Percentiles rank a stretch among this genome's conserved stretches.
These are phyloP conservation scores for Miltochrista miniata DNA, from an alignment of 2,888 invertebrate genomes.

Conservation along the genomic window DNA sequence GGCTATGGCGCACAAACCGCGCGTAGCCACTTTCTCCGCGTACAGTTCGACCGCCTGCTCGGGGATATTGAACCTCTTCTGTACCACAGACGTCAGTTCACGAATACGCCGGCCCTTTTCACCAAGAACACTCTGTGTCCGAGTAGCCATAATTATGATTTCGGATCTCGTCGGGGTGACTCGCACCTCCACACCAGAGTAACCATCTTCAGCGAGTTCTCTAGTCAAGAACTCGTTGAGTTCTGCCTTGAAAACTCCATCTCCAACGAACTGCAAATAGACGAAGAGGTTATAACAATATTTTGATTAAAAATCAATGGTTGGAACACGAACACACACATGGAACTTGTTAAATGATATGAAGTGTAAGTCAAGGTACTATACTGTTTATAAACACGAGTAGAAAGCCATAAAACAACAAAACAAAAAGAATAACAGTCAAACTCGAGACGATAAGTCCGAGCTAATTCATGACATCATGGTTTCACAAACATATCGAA, in stretches of 20 bases:
- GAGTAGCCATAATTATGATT: conserved; percentile 99
- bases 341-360: not conserved
- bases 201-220: conserved; percentile 99
- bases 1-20: conserved; percentile 99
- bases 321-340: conserved; percentile 9
- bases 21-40: conserved; percentile 99
- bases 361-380: conserved; percentile 6
- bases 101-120: conserved; percentile 98
- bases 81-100: conserved; percentile 98
- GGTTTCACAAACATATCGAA: too few species aligned
- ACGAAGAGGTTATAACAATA: conserved; percentile 67
- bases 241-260: conserved; percentile 99
- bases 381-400: conserved; percentile 5
- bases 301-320: conserved; percentile 40
- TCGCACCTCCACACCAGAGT: conserved; percentile 99
- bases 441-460: conserved; percentile 21
- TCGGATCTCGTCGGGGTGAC: conserved; percentile 98
- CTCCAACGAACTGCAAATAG: conserved; percentile 95
- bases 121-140: conserved; percentile 99
- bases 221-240: conserved; percentile 99
- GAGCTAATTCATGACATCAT: too few species aligned
- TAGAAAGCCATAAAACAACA: conserved; percentile 11
- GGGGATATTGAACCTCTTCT: conserved; percentile 98
- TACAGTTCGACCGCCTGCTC: conserved; percentile 98
- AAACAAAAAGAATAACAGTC: conserved; percentile 37